Conservation (phyloP, 2,888 invertebrate genomes). For the Polymixis lichenea region DNA sequence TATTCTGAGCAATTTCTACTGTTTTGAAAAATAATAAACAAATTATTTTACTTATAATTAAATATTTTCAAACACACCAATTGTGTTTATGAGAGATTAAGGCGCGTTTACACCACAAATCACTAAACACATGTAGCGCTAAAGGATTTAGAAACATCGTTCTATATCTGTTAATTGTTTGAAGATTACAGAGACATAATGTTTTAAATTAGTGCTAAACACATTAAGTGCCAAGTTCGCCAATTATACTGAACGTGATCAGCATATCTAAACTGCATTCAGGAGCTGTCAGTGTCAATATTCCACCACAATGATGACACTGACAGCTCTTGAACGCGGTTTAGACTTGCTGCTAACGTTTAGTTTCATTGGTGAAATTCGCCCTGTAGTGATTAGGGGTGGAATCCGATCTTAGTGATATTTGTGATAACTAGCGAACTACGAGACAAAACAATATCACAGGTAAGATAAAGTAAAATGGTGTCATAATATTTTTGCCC, state of each 20-base stretch:
- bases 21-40: too few relatives aligned
- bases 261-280: too few relatives aligned
- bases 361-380: too few relatives aligned
- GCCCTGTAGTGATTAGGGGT: too few relatives aligned
- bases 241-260: too few relatives aligned
- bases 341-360: too few relatives aligned
- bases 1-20: slow-evolving; percentile 25
- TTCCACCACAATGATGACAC: too few relatives aligned
- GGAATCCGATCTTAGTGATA: too few relatives aligned
- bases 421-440: background rate
- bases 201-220: too few relatives aligned
- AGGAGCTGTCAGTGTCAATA: too few relatives aligned
- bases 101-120: background rate
- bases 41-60: background rate
- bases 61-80: background rate
- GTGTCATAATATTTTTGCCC: slow-evolving; percentile 44
- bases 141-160: background rate
- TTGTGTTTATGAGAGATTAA: background rate
- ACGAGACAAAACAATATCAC: background rate
- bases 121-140: background rate
- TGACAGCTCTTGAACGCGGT: too few relatives aligned
- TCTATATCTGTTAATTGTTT: background rate
- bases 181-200: background rate
- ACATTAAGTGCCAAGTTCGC: too few relatives aligned
- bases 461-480: background rate